A percentile compares a stretch with the other conserved stretches of the same genome.
phyloP scores from a whole-genome alignment of 2,113 vertebrate genomes.

The Peromyscus maniculatus region DNA sequence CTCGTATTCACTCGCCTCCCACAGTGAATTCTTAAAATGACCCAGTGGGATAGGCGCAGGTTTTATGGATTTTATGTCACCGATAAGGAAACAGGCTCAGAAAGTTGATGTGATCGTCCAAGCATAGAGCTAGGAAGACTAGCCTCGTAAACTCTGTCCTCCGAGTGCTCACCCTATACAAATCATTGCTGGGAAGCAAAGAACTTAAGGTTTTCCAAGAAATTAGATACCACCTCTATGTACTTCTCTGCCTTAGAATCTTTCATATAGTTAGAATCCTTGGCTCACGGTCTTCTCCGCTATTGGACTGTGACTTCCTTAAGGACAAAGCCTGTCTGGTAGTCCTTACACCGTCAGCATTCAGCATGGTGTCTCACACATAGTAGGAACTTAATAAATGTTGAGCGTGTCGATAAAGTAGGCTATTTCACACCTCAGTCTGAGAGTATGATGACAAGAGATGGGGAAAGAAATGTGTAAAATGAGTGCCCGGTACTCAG shows the following conservation, averaged over 20 bases:
- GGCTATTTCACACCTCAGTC: neutral
- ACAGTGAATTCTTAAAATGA: neutral
- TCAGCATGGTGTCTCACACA: neutral
- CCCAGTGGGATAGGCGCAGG: no score
- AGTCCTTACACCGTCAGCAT: neutral
- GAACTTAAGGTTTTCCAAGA: slow-evolving; percentile 30
- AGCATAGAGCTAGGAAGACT: neutral
- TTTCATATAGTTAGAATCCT: neutral
- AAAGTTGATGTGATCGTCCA: neutral
- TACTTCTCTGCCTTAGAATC: neutral
- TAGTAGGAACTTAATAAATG: slow-evolving; percentile 16
- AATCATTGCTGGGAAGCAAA: neutral
- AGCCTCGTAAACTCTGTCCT: neutral
- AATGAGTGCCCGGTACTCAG: neutral
- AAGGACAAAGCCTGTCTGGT: neutral
- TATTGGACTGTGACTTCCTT: slow-evolving; percentile 1
- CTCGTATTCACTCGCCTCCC: rapidly evolving
- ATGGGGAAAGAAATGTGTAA: neutral
- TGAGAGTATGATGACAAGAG: slow-evolving; percentile 36
- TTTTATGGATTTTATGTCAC: neutral
- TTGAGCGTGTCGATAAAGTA: neutral
- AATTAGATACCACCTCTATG: neutral
- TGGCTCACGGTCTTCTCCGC: neutral
- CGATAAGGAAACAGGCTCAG: neutral
- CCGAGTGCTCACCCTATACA: neutral